Percentiles rank a stretch among this genome's conserved stretches.
phyloP scores from a whole-genome alignment of 2,797 vertebrate genomes.

The Helostoma temminkii region DNA sequence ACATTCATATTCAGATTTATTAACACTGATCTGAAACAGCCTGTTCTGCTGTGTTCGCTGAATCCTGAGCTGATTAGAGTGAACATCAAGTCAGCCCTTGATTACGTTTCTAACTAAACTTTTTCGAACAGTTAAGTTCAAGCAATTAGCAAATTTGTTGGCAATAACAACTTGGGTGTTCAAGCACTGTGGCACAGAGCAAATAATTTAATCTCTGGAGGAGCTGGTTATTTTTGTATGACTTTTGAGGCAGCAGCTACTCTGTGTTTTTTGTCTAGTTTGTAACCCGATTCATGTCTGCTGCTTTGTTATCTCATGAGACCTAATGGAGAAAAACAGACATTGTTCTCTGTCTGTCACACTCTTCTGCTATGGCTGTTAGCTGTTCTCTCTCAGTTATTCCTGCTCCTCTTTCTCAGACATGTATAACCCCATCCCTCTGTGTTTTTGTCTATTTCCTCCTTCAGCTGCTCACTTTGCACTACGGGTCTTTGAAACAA shows the following conservation, averaged over 20 bases:
- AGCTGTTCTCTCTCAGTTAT: constrained; percentile 34
- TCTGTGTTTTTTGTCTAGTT: constrained; percentile 60
- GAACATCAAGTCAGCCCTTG: constrained; percentile 7
- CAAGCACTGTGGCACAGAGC: constrained; percentile 41
- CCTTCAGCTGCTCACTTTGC: constrained; percentile 29
- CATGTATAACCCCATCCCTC: constrained; percentile 34
- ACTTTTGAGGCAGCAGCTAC: constrained; percentile 54
- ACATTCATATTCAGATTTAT: not conserved
- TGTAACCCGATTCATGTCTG: constrained; percentile 62
- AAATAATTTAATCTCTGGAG: constrained; percentile 68
- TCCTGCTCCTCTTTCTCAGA: constrained; percentile 10
- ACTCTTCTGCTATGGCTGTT: constrained; percentile 46
- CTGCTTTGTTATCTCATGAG: constrained; percentile 73
- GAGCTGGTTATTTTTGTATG: constrained; percentile 59
- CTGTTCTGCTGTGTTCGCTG: constrained; percentile 16
- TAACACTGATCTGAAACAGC: not conserved
- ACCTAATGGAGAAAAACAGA: constrained; percentile 65
- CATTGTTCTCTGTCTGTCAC: constrained; percentile 48
- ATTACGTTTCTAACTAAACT: constrained; percentile 28
- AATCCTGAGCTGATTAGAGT: constrained; percentile 16
- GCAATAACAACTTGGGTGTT: constrained; percentile 44
- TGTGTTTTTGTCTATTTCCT: not conserved
- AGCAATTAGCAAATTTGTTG: constrained; percentile 33
- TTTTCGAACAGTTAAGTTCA: constrained; percentile 37
- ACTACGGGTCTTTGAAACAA: constrained; percentile 35